Conservation (phyloP, 2,888 invertebrate genomes). For the Serrognathus titanus region DNA sequence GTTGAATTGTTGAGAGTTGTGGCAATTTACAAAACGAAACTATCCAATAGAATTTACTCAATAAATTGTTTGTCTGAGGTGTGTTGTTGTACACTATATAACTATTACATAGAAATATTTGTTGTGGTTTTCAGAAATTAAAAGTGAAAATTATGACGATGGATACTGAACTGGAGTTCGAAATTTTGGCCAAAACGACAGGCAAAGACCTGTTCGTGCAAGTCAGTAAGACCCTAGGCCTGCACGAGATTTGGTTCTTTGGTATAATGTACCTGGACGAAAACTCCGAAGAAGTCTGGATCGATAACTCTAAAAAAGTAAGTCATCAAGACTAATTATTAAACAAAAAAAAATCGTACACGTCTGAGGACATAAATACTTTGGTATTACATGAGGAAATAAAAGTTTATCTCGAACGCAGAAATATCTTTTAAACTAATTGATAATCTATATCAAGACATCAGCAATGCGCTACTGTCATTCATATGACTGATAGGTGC, state of each 20-base stretch:
- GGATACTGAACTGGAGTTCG: slow-evolving; percentile 40
- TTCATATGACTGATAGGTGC: too few species aligned
- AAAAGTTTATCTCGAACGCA: too few species aligned
- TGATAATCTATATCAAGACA: too few species aligned
- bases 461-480: too few species aligned
- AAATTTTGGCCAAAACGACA: slow-evolving; percentile 35
- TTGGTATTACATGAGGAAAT: background rate
- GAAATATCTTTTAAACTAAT: too few species aligned
- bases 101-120: too few species aligned
- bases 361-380: too few species aligned
- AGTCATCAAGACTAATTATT: background rate
- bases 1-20: too few species aligned
- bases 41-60: too few species aligned
- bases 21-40: too few species aligned
- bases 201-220: slow-evolving; percentile 37
- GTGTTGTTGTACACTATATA: too few species aligned
- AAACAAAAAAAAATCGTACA: background rate
- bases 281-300: slow-evolving; percentile 38
- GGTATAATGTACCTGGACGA: slow-evolving; percentile 39
- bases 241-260: slow-evolving; percentile 46
- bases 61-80: too few species aligned
- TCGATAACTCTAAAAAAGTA: slow-evolving; percentile 45
- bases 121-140: slow-evolving; percentile 27
- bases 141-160: slow-evolving; percentile 40
- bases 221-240: slow-evolving; percentile 40